A percentile compares a stretch with the other conserved stretches of the same genome.
phyloP scores from a whole-genome alignment of 2,888 invertebrate species.

The Noctua janthina region DNA sequence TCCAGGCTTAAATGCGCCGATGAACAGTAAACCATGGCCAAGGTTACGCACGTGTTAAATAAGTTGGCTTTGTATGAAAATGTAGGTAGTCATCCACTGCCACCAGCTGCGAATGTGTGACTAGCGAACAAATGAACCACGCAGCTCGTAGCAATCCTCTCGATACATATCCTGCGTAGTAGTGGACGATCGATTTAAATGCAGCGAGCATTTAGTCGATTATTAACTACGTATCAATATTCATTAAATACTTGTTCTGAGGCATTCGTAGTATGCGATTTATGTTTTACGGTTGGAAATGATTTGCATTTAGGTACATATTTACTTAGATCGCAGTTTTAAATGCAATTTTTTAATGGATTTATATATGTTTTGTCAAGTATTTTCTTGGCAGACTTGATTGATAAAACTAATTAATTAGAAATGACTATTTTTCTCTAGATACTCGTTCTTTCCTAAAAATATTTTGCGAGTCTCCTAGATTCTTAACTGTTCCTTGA shows the following conservation, averaged over 20 bases:
- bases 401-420: neutral
- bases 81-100: neutral
- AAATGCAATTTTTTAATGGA: neutral
- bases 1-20: neutral
- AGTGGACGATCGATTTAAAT: neutral
- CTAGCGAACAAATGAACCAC: neutral
- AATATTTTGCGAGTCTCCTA: neutral
- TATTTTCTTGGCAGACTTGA: neutral
- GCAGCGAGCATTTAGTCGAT: slow-evolving; percentile 30
- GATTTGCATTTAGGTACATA: slow-evolving; percentile 15
- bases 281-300: slow-evolving; percentile 28
- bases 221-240: slow-evolving; percentile 53
- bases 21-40: neutral
- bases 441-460: neutral
- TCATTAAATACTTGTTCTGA: slow-evolving; percentile 44
- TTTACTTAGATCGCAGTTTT: slow-evolving; percentile 17
- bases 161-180: neutral
- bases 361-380: neutral
- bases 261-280: slow-evolving; percentile 41
- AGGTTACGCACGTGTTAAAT: neutral
- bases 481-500: slow-evolving; percentile 2
- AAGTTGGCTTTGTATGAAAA: neutral
- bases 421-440: neutral
- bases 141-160: neutral
- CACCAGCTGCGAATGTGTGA: neutral